Evolutionary conservation across 1,140 invertebrate genomes (phyloP), one percentile per base, ranked within the genome.

Genomic region (Phymorhynchus buccinoides): DNA sequence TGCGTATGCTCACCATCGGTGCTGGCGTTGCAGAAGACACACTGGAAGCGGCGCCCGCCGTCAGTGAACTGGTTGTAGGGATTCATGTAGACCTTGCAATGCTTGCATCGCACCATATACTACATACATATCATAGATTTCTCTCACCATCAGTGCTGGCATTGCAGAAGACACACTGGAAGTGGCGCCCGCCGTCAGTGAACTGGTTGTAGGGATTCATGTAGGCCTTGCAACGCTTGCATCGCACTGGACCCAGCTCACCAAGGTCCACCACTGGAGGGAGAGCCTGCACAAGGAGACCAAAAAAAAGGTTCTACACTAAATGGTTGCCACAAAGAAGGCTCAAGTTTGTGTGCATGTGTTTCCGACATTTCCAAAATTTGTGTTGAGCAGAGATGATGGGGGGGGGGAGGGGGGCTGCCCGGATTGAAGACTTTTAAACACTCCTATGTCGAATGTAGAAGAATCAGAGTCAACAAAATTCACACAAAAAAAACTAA

Each of bases 121-220:
- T 73, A 35, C 42, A 75, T 7, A 30, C 27, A 52, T 22, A n/a
- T n/a, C n/a, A n/a, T n/a, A n/a, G n/a, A n/a, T n/a, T n/a, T n/a
- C 56, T 71, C 85, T 80, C 90, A 97, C 97, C 97, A 95, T 99
- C 98, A 30, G 98, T 98, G 16, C 96, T 96, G 66, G 97, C 97
- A 94, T 97, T 98, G 94, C 99, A 99, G 92, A 99, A 97, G 84
- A 97, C 95, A 94, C 99, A 99, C 90, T 98, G 97, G 93, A 99
- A 99, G 87, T 97, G 95, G 88, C 98, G 94, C 0, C 99, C 99
- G 1, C 98, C 98, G 94, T 99, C 99, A 84, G 99, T 96, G 92
- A 99, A 99, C 93, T 98, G 97, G 98, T 99, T 99, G 90, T 96
- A 97, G 1, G 99, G 98, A 93, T 97, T 98, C 97, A 99, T 99